Evolutionary conservation across 1,140 invertebrate genomes (phyloP).

Genomic region (Littorina saxatilis): DNA sequence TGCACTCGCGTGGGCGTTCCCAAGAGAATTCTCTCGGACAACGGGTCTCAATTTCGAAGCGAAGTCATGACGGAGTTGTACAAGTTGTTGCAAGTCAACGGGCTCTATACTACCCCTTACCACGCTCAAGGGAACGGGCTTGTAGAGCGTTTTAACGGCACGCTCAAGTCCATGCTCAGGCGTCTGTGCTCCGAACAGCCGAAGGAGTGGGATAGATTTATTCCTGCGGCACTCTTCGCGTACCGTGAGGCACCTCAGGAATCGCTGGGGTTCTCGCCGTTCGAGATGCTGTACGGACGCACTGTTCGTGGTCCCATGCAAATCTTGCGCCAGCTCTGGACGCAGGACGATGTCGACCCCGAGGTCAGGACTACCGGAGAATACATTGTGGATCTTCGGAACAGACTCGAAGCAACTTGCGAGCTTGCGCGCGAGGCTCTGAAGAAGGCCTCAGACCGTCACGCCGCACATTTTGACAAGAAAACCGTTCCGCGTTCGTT

Average conservation of each 20-base stretch:
- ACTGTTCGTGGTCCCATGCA: too few relatives aligned
- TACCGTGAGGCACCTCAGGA: slow-evolving; percentile 59
- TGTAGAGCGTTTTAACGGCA: slow-evolving; percentile 54
- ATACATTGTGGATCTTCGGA: too few relatives aligned
- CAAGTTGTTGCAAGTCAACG: slow-evolving; percentile 49
- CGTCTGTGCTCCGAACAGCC: slow-evolving; percentile 47
- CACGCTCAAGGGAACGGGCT: slow-evolving; percentile 64
- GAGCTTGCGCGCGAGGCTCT: too few relatives aligned
- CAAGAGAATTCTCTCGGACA: slow-evolving; percentile 73
- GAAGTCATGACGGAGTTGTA: slow-evolving; percentile 50
- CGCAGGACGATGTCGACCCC: too few relatives aligned
- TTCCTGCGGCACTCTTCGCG: slow-evolving; percentile 62
- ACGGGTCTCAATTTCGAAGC: slow-evolving; percentile 74
- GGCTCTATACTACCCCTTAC: slow-evolving; percentile 55
- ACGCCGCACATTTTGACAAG: too few relatives aligned
- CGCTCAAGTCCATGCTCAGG: slow-evolving; percentile 43
- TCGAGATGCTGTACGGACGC: too few relatives aligned
- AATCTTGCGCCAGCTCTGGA: too few relatives aligned
- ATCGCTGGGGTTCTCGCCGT: slow-evolving; percentile 57
- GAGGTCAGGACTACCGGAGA: too few relatives aligned
- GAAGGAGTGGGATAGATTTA: slow-evolving; percentile 67
- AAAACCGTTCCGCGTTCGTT: too few relatives aligned
- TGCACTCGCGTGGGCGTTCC: slow-evolving; percentile 74
- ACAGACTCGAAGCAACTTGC: too few relatives aligned
- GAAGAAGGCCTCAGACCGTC: too few relatives aligned